These are phyloP conservation scores for Ictalurus punctatus DNA, from an alignment of 2,113 vertebrate species.

Conservation along the genomic window DNA sequence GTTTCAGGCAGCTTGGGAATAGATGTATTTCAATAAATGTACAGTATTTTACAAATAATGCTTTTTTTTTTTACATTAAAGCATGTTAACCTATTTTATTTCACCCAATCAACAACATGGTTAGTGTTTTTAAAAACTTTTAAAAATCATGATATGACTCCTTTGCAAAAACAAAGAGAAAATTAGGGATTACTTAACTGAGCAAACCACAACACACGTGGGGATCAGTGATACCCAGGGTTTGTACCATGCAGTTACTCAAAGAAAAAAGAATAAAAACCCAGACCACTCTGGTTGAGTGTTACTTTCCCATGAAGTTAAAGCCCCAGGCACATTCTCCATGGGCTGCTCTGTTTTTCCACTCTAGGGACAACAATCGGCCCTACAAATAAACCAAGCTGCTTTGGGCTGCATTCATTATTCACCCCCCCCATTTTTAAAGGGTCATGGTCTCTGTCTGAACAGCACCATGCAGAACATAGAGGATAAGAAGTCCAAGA, in stretches of 20 bases:
- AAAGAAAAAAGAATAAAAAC: not conserved
- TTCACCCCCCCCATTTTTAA: not conserved
- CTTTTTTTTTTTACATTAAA: too few relatives aligned
- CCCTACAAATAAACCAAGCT: conserved; percentile 51
- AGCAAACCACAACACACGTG: not conserved
- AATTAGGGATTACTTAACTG: not conserved
- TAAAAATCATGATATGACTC: not conserved
- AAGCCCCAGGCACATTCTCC: conserved; percentile 37
- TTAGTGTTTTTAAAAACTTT: too few relatives aligned
- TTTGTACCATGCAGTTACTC: conserved; percentile 9
- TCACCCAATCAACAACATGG: too few relatives aligned
- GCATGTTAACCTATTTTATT: too few relatives aligned
- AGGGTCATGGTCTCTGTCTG: not conserved
- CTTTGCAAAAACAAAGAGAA: not conserved
- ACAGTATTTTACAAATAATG: too few relatives aligned
- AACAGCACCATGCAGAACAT: not conserved
- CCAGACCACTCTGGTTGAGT: not conserved
- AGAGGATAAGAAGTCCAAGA: not conserved
- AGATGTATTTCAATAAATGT: too few relatives aligned
- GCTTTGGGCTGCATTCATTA: conserved; percentile 24
- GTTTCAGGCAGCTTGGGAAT: too few relatives aligned
- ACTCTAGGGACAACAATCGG: conserved; percentile 42
- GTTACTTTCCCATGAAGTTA: conserved; percentile 62
- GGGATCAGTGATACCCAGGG: not conserved
- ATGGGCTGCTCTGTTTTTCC: conserved; percentile 22